These are phyloP conservation scores for Orthosia gothica DNA, from an alignment of 2,888 invertebrate genomes.

Conservation along the genomic window DNA sequence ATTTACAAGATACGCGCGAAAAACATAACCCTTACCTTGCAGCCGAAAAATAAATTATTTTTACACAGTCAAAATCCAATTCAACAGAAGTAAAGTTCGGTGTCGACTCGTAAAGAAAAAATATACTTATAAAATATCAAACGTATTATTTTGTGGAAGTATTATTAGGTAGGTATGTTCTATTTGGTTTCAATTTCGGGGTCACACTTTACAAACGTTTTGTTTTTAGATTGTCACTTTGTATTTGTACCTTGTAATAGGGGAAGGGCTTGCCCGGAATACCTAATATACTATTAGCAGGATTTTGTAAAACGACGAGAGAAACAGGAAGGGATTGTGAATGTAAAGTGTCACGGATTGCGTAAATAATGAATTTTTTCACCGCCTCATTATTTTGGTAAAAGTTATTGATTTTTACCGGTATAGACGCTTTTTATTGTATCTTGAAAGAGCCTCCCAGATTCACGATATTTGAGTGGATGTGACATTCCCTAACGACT, in stretches of 20 bases:
- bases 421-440: not conserved
- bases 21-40: slow-evolving; percentile 79
- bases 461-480: not conserved
- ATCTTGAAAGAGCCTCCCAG: not conserved
- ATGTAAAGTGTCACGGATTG: slow-evolving; percentile 45
- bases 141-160: slow-evolving; percentile 58
- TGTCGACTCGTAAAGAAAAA: slow-evolving; percentile 13
- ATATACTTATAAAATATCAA: slow-evolving; percentile 45
- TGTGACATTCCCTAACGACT: too few relatives aligned
- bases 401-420: slow-evolving; percentile 38
- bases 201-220: slow-evolving; percentile 77
- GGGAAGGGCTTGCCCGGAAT: slow-evolving; percentile 81
- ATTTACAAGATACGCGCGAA: too few relatives aligned
- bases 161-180: slow-evolving; percentile 69
- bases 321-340: slow-evolving; percentile 59
- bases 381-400: slow-evolving; percentile 32
- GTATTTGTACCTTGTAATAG: slow-evolving; percentile 87
- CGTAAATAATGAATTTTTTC: slow-evolving; percentile 46
- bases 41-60: slow-evolving; percentile 66
- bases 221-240: slow-evolving; percentile 85
- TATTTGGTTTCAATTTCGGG: slow-evolving; percentile 80
- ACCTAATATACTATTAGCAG: slow-evolving; percentile 75
- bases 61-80: slow-evolving; percentile 28
- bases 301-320: slow-evolving; percentile 65
- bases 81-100: slow-evolving; percentile 15